Conservation (phyloP, 2,113 vertebrate genomes). For the Microcebus tavaratra region DNA sequence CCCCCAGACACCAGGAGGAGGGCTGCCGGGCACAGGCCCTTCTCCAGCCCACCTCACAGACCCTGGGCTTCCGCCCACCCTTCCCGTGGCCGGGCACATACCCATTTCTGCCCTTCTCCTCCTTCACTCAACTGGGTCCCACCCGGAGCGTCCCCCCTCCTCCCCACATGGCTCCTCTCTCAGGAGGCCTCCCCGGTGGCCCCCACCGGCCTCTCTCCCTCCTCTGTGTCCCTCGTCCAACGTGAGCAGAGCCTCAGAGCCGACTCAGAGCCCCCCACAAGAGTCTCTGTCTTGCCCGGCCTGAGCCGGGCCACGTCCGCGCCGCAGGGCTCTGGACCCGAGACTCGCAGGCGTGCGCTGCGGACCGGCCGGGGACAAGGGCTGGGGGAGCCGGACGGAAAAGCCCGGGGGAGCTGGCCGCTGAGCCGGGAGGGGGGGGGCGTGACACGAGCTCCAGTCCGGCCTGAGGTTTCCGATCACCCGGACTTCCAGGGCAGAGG, state of each 20-base stretch:
- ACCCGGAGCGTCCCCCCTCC: accelerated
- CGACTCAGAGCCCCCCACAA: neutral
- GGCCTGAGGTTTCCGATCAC: neutral
- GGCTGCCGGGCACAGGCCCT: neutral
- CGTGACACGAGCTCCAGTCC: accelerated
- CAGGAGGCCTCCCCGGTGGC: neutral
- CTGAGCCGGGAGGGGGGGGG: accelerated
- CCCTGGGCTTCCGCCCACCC: neutral
- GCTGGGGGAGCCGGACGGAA: neutral
- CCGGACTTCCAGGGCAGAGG: neutral
- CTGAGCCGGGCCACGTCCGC: too few species aligned
- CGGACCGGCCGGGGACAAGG: neutral
- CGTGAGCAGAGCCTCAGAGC: neutral
- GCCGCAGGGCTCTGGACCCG: neutral
- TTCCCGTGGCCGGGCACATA: neutral
- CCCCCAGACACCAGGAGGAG: neutral
- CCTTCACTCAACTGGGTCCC: neutral
- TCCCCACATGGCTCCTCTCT: neutral
- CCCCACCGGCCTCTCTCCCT: neutral
- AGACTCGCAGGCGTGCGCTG: neutral
- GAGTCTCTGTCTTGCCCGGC: neutral
- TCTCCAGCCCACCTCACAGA: neutral
- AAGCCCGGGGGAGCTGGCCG: neutral
- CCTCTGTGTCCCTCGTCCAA: neutral
- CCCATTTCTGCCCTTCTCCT: neutral